Evolutionary conservation across 1,140 invertebrate species (phyloP).

Genomic region (Drosophila yakuba): DNA sequence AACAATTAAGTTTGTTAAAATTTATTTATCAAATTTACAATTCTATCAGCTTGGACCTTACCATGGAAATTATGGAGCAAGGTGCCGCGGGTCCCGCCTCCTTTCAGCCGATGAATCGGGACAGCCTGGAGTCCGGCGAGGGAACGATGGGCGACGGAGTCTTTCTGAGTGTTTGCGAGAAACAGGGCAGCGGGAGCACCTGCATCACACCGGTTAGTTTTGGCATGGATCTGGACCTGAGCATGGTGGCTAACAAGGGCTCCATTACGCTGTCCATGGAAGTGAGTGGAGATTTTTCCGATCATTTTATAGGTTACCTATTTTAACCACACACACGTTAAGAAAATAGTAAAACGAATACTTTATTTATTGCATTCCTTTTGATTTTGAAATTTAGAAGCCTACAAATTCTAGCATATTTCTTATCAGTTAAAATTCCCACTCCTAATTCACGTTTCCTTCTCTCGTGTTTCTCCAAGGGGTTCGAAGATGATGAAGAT

Average conservation of each 20-base stretch:
- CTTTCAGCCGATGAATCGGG: slow-evolving; percentile 86
- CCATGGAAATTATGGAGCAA: slow-evolving; percentile 44
- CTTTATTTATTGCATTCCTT: too few species aligned
- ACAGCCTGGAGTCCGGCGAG: slow-evolving; percentile 83
- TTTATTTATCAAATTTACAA: neutral
- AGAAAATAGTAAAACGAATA: too few species aligned
- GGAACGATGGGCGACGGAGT: slow-evolving; percentile 21
- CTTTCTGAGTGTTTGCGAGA: slow-evolving; percentile 48
- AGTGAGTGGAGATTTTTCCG: slow-evolving; percentile 42
- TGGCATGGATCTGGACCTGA: slow-evolving; percentile 68
- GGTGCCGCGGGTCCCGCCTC: neutral
- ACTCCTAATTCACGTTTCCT: too few species aligned
- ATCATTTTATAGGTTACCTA: too few species aligned
- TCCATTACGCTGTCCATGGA: slow-evolving; percentile 75
- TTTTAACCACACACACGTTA: too few species aligned
- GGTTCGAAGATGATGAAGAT: slow-evolving; percentile 85
- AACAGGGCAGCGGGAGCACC: slow-evolving; percentile 47
- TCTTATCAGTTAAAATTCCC: too few species aligned
- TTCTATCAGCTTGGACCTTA: slow-evolving; percentile 32
- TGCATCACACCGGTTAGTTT: slow-evolving; percentile 74
- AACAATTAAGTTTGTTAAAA: neutral
- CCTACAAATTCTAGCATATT: too few species aligned
- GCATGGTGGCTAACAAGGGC: slow-evolving; percentile 79
- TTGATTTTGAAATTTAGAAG: too few species aligned
- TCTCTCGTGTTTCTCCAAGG: slow-evolving; percentile 23